Percentiles rank a stretch among this genome's conserved stretches.
Evolutionary conservation across 2,888 invertebrate species (phyloP).

Genomic region (Dryococelus australis): DNA sequence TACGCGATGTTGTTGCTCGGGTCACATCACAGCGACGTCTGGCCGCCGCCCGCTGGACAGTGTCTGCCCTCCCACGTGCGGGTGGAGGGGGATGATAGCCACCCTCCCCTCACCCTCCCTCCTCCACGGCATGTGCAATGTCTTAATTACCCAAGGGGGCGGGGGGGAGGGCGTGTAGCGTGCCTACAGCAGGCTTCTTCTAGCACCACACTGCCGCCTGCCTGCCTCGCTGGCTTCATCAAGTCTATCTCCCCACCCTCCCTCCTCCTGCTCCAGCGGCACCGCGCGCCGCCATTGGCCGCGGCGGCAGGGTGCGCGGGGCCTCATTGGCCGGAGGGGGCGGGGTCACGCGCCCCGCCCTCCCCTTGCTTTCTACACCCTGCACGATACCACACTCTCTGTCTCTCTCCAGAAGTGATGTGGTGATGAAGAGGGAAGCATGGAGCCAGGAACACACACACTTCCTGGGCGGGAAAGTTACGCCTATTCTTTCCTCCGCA

Average conservation of each 20-base stretch:
- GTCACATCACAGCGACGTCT: slow-evolving; percentile 31
- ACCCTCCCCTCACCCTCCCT: slow-evolving; percentile 41
- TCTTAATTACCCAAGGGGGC: slow-evolving; percentile 40
- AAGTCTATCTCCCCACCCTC: too few relatives aligned
- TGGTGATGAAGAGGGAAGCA: background rate
- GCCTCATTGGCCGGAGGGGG: background rate
- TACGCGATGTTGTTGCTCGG: background rate
- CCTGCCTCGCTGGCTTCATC: too few relatives aligned
- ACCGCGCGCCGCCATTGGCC: background rate
- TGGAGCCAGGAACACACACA: background rate
- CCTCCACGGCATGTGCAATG: slow-evolving; percentile 48
- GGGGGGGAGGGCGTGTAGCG: too few relatives aligned
- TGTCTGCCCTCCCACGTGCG: background rate
- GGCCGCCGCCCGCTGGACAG: slow-evolving; percentile 44
- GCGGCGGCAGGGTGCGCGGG: background rate
- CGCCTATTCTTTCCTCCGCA: background rate
- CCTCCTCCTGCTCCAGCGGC: too few relatives aligned
- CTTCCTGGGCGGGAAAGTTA: background rate
- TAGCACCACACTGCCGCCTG: background rate
- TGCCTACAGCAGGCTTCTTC: background rate
- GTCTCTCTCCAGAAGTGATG: background rate
- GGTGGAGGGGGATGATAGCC: background rate
- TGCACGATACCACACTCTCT: background rate
- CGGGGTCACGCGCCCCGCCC: background rate
- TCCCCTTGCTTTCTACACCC: background rate